Base-by-base conservation (phyloP, 2,113 vertebrate genomes). In the Triplophysa tibetana region DNA sequence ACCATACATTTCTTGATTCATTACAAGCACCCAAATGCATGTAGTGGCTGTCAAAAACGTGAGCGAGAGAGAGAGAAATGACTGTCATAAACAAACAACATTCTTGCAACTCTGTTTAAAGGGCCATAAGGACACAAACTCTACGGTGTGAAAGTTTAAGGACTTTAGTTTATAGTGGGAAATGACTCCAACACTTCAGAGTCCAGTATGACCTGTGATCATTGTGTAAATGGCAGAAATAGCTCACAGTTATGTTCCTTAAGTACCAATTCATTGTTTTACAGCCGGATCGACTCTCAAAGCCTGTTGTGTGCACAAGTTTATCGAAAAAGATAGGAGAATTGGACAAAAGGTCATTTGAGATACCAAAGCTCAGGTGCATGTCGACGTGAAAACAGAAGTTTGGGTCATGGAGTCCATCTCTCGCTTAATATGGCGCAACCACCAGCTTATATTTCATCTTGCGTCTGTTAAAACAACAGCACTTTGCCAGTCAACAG, bases 201-300 rank as follows among this genome's bases (percentile, higher is more conserved):
- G 87, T 88, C 83, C 83, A 87, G 62, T 61, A 38, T 78, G 84
- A 76, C 10, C 84, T 73, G 78, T 88, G 89, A 92, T 91, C 86
- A 90, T 81, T 12, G 0, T 50, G 77, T 83, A 92, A 92, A 93
- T 92, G 90, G 87, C 81, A 85, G 84, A 90, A 92, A 91, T 87
- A 92, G 89, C 84, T 73, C 82, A 87, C 81, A n/a, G 88, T 93
- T 90, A 93, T 74, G 33, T 84, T 81, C 72, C 81, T 80, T 86
- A 84, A 90, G 84, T 85, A 70, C 83, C 1, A 58, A 81, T 84
- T 87, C 85, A 90, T 89, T 92, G 88, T 91, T 91, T 91, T 92
- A 91, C 82, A 63, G 83, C 85, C 9, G 75, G 33, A 48, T 67
- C 72, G 56, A 60, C 88, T 91, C 79, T 72, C 67, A 78, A 78